phyloP scores from a whole-genome alignment of 2,113 vertebrate genomes.

The Amphiprion ocellaris region DNA sequence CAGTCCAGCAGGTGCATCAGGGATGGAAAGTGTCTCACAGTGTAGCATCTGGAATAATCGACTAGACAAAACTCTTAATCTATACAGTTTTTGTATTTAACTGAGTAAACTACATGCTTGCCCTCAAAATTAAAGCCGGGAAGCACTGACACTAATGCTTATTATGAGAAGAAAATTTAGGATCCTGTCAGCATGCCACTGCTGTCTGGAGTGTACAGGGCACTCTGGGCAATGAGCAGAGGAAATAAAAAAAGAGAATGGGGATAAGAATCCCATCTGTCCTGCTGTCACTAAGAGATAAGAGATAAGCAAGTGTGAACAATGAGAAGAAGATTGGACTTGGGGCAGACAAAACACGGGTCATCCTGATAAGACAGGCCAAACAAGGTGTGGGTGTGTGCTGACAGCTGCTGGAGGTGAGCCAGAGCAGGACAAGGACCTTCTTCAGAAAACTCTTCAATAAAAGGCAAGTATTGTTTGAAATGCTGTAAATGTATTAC shows the following conservation, averaged over 20 bases:
- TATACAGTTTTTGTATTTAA: conserved; percentile 5
- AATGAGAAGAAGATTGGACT: conserved; percentile 43
- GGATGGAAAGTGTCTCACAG: conserved; percentile 31
- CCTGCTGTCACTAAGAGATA: conserved; percentile 37
- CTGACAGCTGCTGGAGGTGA: conserved; percentile 17
- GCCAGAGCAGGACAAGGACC: conserved; percentile 9
- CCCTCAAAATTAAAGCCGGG: background rate
- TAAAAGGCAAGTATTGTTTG: background rate
- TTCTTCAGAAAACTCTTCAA: conserved; percentile 13
- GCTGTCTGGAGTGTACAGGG: conserved; percentile 8
- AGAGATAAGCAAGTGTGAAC: conserved; percentile 45
- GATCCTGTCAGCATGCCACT: background rate
- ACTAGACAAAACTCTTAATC: conserved; percentile 12
- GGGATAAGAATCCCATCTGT: conserved; percentile 52
- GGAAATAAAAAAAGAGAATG: background rate
- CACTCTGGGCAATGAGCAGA: conserved; percentile 16
- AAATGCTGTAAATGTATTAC: conserved; percentile 4
- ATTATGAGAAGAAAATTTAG: conserved; percentile 23
- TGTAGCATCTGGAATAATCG: conserved; percentile 14
- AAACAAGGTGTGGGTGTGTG: conserved; percentile 20
- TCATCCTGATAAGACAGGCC: conserved; percentile 45
- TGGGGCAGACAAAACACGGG: conserved; percentile 15
- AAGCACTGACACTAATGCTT: background rate
- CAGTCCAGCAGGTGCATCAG: conserved; percentile 71
- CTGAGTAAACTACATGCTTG: background rate